Conservation (phyloP, 2,888 invertebrate genomes). For the Tenthredo notha region DNA sequence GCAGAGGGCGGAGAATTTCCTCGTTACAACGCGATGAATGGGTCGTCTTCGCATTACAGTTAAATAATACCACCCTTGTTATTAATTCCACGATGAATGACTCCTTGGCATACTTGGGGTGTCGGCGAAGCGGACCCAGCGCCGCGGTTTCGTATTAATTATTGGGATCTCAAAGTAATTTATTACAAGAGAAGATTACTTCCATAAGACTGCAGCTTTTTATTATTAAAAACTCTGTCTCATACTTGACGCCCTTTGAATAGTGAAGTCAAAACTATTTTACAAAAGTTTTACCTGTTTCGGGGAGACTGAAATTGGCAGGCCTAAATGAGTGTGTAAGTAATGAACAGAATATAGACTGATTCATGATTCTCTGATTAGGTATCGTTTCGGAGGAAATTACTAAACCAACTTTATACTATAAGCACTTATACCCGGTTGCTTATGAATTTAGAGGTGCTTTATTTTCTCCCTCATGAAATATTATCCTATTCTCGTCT, state of each 20-base stretch:
- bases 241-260: constrained; percentile 25
- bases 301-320: not conserved
- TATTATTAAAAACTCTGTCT: constrained; percentile 35
- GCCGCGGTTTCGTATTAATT: constrained; percentile 51
- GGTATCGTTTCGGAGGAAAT: not conserved
- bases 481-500: constrained; percentile 3
- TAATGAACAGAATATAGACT: not conserved
- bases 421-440: not conserved
- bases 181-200: constrained; percentile 34
- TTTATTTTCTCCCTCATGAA: not conserved
- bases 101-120: constrained; percentile 41
- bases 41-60: constrained; percentile 55
- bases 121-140: constrained; percentile 1
- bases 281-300: not conserved
- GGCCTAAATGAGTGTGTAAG: not conserved
- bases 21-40: constrained; percentile 55
- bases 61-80: constrained; percentile 55
- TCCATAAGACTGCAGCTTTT: constrained; percentile 2
- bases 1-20: constrained; percentile 33
- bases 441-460: not conserved
- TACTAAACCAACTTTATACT: not conserved
- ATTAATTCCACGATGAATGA: constrained; percentile 55
- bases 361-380: constrained; percentile 2
- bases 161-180: constrained; percentile 42
- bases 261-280: not conserved